Base-by-base conservation (phyloP, 2,797 vertebrate species). In the Trachurus trachurus region DNA sequence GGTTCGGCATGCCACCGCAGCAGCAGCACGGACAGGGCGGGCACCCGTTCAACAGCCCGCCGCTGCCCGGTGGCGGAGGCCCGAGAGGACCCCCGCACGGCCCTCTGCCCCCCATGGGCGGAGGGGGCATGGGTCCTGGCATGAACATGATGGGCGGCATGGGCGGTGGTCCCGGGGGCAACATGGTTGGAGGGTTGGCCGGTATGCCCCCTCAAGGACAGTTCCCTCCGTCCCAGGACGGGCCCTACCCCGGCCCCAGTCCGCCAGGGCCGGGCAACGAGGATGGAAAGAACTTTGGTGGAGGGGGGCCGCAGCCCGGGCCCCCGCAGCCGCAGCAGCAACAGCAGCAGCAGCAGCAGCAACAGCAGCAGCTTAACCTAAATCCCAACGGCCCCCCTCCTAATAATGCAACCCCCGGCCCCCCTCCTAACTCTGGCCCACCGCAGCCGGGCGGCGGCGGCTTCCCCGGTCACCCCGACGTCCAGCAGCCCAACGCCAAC, bases 11-110 rank as follows among this genome's bases (percentile, higher is more conserved):
- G 80, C 95, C 94, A 44, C 94, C 93, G 21, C 96, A 96, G 84
- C 95, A 95, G 77, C 95, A 95, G 86, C 95, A 96, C 12, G 95
- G 95, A 88, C 96, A 96, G 60, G 93, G 95, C 21, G 94, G 95
- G 37, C 95, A 96, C 84, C 95, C 95, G 3, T 96, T 96, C 60
- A 96, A 95, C 82, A 96, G 95, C 66, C 95, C 95, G 10, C 95
- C 95, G 0, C 90, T 95, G 83, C 94, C 95, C 64, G 93, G 94
- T 21, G 94, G 94, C 3, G 93, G 93, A 64, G 95, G 94, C 8
- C 95, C 95, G 12, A 91, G 95, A n/a, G 95, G 95, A 5, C 94
- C 94, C 26, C 92, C 93, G 0, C 95, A 95, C 47, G 93, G 94
- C 12, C 92, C 94, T 39, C 79, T 96, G 80, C 94, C 95, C 81